Percentiles rank a stretch among this genome's conserved stretches.
phyloP scores from a whole-genome alignment of 2,113 vertebrate genomes.

The Ascaphus truei region DNA sequence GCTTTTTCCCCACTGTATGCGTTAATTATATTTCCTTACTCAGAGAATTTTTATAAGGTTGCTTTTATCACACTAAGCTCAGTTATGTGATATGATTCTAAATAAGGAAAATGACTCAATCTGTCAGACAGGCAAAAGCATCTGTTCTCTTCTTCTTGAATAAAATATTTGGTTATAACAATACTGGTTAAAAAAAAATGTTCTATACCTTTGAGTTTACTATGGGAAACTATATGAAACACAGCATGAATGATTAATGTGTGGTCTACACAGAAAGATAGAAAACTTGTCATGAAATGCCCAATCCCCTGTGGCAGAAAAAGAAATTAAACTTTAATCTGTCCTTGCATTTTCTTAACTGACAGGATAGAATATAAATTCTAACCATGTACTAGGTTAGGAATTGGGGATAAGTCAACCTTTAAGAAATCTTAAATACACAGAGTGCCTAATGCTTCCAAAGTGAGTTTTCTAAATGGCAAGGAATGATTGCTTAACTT shows the following conservation, averaged over 20 bases:
- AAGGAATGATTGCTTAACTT: slow-evolving; percentile 27
- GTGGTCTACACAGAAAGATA: slow-evolving; percentile 39
- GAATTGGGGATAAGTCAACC: slow-evolving; percentile 38
- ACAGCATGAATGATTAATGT: slow-evolving; percentile 35
- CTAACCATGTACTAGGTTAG: slow-evolving; percentile 27
- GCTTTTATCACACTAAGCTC: too few relatives aligned
- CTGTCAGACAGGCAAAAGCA: background rate
- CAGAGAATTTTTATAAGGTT: too few relatives aligned
- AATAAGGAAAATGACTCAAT: too few relatives aligned
- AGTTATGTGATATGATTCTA: too few relatives aligned
- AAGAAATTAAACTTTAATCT: slow-evolving; percentile 50
- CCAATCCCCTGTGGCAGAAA: slow-evolving; percentile 38
- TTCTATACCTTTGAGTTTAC: slow-evolving; percentile 21
- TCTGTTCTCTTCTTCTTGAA: slow-evolving; percentile 21
- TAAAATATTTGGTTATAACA: slow-evolving; percentile 15
- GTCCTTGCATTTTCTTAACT: slow-evolving; percentile 43
- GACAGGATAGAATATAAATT: slow-evolving; percentile 39
- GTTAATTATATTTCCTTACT: too few relatives aligned
- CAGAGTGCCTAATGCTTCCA: slow-evolving; percentile 14
- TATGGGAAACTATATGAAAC: slow-evolving; percentile 37
- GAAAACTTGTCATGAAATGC: slow-evolving; percentile 36
- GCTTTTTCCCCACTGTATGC: too few relatives aligned
- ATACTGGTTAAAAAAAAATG: slow-evolving; percentile 34
- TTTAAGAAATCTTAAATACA: slow-evolving; percentile 35
- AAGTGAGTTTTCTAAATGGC: slow-evolving; percentile 33